Evolutionary conservation across 2,797 vertebrate genomes (phyloP).

Genomic region (Melanogrammus aeglefinus): DNA sequence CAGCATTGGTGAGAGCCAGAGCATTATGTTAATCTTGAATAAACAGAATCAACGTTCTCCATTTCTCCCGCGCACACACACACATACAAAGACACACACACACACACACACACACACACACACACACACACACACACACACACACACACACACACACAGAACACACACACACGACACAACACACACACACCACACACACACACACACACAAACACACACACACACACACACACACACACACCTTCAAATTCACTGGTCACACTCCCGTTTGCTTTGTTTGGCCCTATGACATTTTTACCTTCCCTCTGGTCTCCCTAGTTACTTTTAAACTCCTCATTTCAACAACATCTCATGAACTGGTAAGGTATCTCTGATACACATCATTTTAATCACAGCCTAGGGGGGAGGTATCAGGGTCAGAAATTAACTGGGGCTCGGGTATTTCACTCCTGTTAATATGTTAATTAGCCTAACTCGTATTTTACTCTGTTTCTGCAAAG

Average conservation of each 20-base stretch:
- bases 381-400: background rate
- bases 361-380: background rate
- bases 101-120: too few species aligned
- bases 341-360: background rate
- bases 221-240: constrained; percentile 1
- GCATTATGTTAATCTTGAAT: too few species aligned
- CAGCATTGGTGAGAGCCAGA: background rate
- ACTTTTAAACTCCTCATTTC: background rate
- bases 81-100: too few species aligned
- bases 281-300: background rate
- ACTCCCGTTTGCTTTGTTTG: background rate
- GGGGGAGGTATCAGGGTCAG: background rate
- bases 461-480: background rate
- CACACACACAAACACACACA: background rate
- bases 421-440: background rate
- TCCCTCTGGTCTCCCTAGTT: background rate
- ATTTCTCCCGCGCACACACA: background rate
- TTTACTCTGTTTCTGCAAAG: too few species aligned
- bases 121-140: background rate
- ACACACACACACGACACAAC: background rate
- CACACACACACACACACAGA: background rate
- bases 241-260: background rate
- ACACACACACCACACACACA: background rate
- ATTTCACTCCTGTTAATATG: background rate
- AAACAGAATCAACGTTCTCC: background rate